A percentile compares a stretch with the other conserved stretches of the same genome.
These are phyloP conservation scores for Thysanoteuthis rhombus DNA, from an alignment of 2,888 invertebrate species.

Conservation along the genomic window DNA sequence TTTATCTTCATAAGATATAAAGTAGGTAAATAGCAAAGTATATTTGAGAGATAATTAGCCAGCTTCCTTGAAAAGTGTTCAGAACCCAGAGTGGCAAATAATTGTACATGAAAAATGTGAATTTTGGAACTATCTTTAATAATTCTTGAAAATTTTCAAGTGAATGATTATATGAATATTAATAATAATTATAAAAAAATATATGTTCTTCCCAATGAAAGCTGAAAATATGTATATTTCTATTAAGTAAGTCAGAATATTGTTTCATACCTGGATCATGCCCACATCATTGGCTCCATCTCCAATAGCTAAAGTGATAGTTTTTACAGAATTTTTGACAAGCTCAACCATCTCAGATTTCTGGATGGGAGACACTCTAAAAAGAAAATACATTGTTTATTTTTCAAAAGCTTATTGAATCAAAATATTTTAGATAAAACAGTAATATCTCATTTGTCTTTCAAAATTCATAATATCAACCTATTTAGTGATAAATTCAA, in stretches of 20 bases:
- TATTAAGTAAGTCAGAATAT: neutral
- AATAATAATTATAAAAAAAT: neutral
- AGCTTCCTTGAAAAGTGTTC: too few species aligned
- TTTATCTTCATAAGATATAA: too few species aligned
- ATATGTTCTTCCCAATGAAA: too few species aligned
- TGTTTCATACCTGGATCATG: constrained; percentile 67
- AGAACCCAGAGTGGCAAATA: too few species aligned
- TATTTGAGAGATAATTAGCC: too few species aligned
- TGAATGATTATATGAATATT: neutral
- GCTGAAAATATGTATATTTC: neutral
- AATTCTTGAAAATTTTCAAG: too few species aligned
- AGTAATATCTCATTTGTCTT: neutral
- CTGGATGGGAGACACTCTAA: constrained; percentile 95
- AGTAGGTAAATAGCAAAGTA: too few species aligned
- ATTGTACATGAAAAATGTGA: too few species aligned
- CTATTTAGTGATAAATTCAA: neutral
- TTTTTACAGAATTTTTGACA: constrained; percentile 68
- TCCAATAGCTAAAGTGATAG: constrained; percentile 68
- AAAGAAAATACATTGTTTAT: neutral
- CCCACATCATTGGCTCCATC: constrained; percentile 70
- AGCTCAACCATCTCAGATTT: constrained; percentile 76
- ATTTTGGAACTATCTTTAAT: too few species aligned
- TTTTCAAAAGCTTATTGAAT: neutral
- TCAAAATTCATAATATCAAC: neutral
- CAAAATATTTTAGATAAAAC: neutral